Evolutionary conservation across 2,113 vertebrate species (phyloP), one percentile per base, ranked within the genome.

Genomic region (Azemiops feae): DNA sequence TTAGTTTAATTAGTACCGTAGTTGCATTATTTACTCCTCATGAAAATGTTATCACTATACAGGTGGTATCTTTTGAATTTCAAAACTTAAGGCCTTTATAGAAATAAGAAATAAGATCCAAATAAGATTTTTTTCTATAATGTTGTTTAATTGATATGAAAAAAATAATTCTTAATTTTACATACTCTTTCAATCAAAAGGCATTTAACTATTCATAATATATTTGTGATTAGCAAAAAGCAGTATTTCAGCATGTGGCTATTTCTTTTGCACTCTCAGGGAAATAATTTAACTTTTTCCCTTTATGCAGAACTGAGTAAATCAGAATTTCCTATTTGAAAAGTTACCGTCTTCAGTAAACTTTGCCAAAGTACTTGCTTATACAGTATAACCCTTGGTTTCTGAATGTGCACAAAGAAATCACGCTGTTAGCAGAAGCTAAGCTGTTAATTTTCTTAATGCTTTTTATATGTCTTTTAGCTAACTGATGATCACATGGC

Each of bases 401-500:
- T 91, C 85, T 96, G 93, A 94, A n/a, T 0, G 85, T 90, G 87
- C 90, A 85, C 64, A 94, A 92, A 96, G 94, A 90, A 94, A 54
- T 52, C 54, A 64, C 86, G 95, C 94, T 92, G 23, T 94, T 93
- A 93, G 91, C 88, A 93, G 94, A 92, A 93, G 53, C 22, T 3
- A 91, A 93, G 89, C 53, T 87, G 50, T 91, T 96, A 94, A 95
- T 96, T 95, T 91, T 93, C 81, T 92, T 91, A 87, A 91, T 91
- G 89, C 64, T 50, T 92, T 95, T 87, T 60, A 55, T 94, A 88
- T 0, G 1, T 60, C 39, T 69, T 34, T 1, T 52, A 89, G 74
- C 43, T 91, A 90, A 93, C 64, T 94, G 94, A 90, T 81, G 89
- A 55, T 92, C 58, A 1, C 87, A 25, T n/a, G 87, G 89, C 58